Evolutionary conservation across 2,797 vertebrate genomes (phyloP).

Genomic region (Trachops cirrhosus): DNA sequence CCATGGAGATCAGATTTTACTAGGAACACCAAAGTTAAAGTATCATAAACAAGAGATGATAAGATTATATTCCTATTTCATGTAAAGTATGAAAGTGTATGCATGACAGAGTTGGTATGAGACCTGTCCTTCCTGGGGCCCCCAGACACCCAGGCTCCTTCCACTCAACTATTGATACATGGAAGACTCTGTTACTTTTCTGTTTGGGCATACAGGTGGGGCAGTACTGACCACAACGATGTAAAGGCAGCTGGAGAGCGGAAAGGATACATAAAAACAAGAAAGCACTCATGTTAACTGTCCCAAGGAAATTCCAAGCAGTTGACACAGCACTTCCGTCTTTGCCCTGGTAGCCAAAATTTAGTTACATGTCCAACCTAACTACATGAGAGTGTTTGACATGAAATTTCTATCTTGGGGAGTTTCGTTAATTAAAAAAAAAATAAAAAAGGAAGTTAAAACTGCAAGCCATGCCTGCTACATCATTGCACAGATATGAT

Average conservation of each 20-base stretch:
- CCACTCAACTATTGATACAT: neutral
- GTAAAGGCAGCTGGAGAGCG: neutral
- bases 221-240: neutral
- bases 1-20: neutral
- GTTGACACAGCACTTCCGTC: neutral
- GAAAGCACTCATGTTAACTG: neutral
- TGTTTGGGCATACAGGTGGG: fast-evolving
- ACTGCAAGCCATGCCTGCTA: neutral
- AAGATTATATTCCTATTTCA: neutral
- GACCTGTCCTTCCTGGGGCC: neutral
- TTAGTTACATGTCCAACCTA: neutral
- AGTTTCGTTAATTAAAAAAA: neutral
- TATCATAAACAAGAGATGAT: neutral
- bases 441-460: neutral
- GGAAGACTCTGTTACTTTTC: neutral
- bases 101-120: fast-evolving
- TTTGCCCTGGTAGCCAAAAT: neutral
- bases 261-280: neutral
- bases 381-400: neutral
- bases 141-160: neutral
- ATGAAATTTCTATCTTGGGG: neutral
- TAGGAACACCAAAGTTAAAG: neutral
- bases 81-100: neutral
- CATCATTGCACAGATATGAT: neutral
- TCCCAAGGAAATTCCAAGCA: neutral